Conservation (phyloP, 2,113 vertebrate genomes). For the Aldabrachelys gigantea region DNA sequence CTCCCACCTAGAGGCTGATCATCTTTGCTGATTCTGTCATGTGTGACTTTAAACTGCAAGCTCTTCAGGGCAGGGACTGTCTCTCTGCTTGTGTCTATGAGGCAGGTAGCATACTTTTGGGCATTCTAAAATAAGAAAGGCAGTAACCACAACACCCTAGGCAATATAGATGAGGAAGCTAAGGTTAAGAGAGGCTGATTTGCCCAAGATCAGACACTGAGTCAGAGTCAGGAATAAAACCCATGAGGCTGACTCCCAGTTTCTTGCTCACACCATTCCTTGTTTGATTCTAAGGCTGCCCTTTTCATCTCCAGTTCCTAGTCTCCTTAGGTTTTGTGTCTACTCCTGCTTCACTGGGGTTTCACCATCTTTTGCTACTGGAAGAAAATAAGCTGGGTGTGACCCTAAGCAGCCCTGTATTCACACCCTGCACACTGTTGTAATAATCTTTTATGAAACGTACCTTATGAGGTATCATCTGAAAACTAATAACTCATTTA, state of each 20-base stretch:
- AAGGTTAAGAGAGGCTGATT: background rate
- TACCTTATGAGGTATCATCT: background rate
- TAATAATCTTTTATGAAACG: background rate
- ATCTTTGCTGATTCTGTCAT: background rate
- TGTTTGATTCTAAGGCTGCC: background rate
- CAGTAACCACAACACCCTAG: accelerated
- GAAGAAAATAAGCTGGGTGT: background rate
- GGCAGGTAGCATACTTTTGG: background rate
- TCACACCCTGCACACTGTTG: background rate
- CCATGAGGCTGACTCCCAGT: background rate
- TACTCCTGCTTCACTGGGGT: background rate
- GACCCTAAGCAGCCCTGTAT: background rate
- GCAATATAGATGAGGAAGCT: background rate
- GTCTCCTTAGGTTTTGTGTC: background rate
- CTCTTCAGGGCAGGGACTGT: background rate
- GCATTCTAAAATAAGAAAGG: background rate
- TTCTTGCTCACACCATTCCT: background rate
- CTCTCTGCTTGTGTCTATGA: background rate
- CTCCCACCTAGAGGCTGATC: background rate
- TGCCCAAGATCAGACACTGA: background rate
- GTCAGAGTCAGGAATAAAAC: background rate
- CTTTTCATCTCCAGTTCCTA: background rate
- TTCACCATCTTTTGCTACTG: background rate
- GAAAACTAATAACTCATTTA: background rate
- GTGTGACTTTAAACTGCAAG: background rate